Evolutionary conservation across 2,113 vertebrate species (phyloP).

Genomic region (Nibea coibor): DNA sequence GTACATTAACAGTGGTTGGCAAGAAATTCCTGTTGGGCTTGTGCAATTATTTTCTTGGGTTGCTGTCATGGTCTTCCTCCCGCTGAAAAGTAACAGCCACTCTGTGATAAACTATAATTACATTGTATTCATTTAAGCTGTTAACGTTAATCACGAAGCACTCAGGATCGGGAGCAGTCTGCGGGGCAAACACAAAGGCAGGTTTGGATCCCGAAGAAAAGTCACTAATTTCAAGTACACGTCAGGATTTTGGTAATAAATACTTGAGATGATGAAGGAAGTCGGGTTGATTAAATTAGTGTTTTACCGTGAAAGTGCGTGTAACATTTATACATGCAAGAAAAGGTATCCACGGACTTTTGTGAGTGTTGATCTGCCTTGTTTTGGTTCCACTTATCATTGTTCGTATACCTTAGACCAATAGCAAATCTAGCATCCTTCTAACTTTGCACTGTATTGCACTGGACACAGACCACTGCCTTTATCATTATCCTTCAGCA

Average conservation of each 20-base stretch:
- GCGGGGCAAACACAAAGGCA: constrained; percentile 20
- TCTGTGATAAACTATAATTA: constrained; percentile 53
- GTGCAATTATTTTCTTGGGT: constrained; percentile 21
- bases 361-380: neutral
- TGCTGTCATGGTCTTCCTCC: constrained; percentile 25
- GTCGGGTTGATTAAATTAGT: neutral
- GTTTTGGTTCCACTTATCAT: neutral
- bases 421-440: neutral
- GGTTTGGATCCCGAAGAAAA: neutral
- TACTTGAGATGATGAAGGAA: neutral
- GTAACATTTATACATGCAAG: neutral
- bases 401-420: neutral
- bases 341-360: neutral
- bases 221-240: neutral
- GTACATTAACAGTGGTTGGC: constrained; percentile 20
- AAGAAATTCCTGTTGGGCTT: constrained; percentile 7
- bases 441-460: neutral
- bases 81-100: constrained; percentile 26
- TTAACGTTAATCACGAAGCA: constrained; percentile 51
- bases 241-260: neutral
- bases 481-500: neutral
- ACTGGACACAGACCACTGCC: neutral
- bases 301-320: neutral
- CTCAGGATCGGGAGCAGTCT: constrained; percentile 13
- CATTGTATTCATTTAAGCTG: constrained; percentile 22